Base-by-base conservation (phyloP, 2,113 vertebrate genomes). In the Alligator mississippiensis region DNA sequence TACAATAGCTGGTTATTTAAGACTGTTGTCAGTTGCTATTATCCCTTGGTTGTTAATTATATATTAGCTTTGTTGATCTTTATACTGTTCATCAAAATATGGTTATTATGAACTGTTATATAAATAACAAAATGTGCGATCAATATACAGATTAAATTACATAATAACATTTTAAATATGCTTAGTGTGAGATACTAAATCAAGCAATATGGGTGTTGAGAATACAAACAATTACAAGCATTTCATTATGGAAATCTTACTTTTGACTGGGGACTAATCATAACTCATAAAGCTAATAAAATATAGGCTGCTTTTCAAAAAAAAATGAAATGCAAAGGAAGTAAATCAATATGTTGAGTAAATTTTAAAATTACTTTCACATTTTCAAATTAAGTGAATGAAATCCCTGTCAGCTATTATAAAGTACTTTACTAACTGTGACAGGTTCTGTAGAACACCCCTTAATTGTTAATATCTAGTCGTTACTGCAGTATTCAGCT, bases 1-100 rank as follows among this genome's bases (percentile, higher is more conserved):
- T 88, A 88, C 90, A 90, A 63, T 58, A 87, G 47, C 89, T 74
- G 84, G 34, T 7, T 78, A 34, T 75, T 86, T 58, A 61, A 77
- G 81, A 22, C 21, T 8, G 19, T 2, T 78, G 13, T 82, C 78
- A 87, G 76, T 19, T 68, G 54, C 63, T 89, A 84, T 89, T 70
- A 86, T 10, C 27, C 57, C 60, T 12, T 79, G 38, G 19, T 12
- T 81, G 59, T 80, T 75, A 88, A 10, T 70, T 62, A 30, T 17
- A 10, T 66, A 62, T 76, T 90, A 74, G 86, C 58, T 59, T 30
- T 88, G 6, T 27, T 91, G 64, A 83, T 83, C 47, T 78, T 84
- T 57, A 80, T 75, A 61, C 30, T 28, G 13, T 34, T 82, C 81
- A 27, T 79, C 30, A 70, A 28, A 54, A 89, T 77, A 81, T 80